These are phyloP conservation scores for Penaeus monodon DNA, from an alignment of 2,888 invertebrate genomes.

Conservation along the genomic window DNA sequence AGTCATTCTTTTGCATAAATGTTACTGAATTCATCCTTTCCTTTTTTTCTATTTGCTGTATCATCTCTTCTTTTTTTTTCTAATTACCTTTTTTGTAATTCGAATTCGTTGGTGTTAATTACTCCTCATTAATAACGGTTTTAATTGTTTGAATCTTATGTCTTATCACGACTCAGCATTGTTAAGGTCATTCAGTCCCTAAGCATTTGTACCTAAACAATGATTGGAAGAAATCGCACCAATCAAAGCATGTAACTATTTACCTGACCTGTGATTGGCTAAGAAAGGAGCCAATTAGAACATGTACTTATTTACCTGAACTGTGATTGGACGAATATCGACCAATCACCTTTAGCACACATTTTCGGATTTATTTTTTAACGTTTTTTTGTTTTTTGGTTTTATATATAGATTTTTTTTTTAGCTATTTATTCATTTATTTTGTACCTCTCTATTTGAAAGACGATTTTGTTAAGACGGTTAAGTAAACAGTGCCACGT, in stretches of 20 bases:
- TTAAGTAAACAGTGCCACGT: conserved; percentile 54
- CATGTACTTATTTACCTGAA: conserved; percentile 12
- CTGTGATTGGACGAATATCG: conserved; percentile 44
- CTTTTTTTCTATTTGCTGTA: too few species aligned
- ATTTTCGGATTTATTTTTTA: conserved; percentile 27
- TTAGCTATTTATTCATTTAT: background rate
- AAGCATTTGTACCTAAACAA: conserved; percentile 49
- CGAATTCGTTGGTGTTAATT: too few species aligned
- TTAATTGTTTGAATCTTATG: background rate
- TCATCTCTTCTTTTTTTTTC: too few species aligned
- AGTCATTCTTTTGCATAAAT: too few species aligned
- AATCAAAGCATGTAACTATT: conserved; percentile 10
- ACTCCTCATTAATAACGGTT: too few species aligned
- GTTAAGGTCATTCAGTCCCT: conserved; percentile 24
- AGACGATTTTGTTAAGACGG: conserved; percentile 39
- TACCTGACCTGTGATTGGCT: conserved; percentile 39
- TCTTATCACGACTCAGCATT: conserved; percentile 2
- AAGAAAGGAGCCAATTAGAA: conserved; percentile 28
- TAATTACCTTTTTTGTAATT: too few species aligned
- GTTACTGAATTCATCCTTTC: too few species aligned
- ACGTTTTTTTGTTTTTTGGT: background rate
- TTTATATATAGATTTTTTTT: background rate
- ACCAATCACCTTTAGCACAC: conserved; percentile 34
- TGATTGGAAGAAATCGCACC: conserved; percentile 15
- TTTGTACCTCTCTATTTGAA: conserved; percentile 52